phyloP scores from a whole-genome alignment of 2,797 vertebrate genomes.

The Spheniscus humboldti region DNA sequence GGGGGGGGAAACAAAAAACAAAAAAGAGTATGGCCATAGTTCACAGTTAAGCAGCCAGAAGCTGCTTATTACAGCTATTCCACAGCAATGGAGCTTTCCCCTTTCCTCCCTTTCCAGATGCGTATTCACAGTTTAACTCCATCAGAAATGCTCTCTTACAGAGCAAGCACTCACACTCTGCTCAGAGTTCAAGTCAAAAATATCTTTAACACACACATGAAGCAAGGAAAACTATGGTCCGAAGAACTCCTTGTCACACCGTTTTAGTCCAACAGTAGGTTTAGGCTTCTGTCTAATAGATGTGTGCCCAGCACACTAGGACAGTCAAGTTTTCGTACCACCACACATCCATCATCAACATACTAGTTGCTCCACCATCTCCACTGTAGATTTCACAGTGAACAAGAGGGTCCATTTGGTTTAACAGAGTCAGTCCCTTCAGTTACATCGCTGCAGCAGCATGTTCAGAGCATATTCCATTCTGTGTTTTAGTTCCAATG shows the following conservation, averaged over 20 bases:
- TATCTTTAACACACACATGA: constrained; percentile 15
- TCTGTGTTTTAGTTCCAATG: constrained; percentile 85
- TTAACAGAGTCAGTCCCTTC: constrained; percentile 50
- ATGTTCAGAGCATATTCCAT: constrained; percentile 97
- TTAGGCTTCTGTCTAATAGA: constrained; percentile 73
- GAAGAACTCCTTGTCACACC: constrained; percentile 69
- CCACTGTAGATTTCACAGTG: constrained; percentile 70
- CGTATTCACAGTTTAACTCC: constrained; percentile 78
- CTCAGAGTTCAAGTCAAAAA: constrained; percentile 50
- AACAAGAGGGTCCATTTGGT: constrained; percentile 60
- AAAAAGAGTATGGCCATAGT: constrained; percentile 74
- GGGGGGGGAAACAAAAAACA: neutral
- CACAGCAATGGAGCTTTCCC: constrained; percentile 73
- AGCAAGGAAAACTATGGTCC: constrained; percentile 53
- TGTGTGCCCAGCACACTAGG: constrained; percentile 79
- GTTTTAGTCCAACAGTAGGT: constrained; percentile 62
- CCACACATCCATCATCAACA: constrained; percentile 68
- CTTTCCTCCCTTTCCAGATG: constrained; percentile 67
- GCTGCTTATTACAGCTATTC: constrained; percentile 80
- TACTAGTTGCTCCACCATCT: constrained; percentile 67
- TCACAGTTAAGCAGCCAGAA: constrained; percentile 80
- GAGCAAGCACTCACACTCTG: constrained; percentile 60
- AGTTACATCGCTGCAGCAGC: constrained; percentile 93
- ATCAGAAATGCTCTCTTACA: constrained; percentile 70
- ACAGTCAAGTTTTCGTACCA: constrained; percentile 74